Conservation (phyloP, 2,888 invertebrate genomes). For the Neuroscelio doddi region DNA sequence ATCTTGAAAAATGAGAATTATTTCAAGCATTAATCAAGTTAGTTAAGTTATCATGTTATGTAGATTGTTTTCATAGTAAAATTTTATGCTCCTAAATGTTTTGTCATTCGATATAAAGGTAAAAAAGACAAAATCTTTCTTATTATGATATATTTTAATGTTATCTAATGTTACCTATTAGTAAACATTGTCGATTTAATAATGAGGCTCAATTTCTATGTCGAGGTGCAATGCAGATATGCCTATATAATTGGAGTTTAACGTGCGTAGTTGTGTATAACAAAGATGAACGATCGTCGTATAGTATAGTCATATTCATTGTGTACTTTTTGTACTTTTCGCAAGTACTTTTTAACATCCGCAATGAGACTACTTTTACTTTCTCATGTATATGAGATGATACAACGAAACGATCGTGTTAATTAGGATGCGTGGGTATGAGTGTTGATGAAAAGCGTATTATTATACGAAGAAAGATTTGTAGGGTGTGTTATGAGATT, state of each 20-base stretch:
- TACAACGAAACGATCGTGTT: conserved; percentile 36
- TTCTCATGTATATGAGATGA: conserved; percentile 27
- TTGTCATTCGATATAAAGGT: no score
- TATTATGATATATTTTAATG: no score
- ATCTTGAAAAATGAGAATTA: no score
- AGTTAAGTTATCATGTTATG: no score
- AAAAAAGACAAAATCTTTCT: no score
- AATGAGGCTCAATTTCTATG: background rate
- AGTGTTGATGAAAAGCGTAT: conserved; percentile 19
- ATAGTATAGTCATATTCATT: conserved; percentile 36
- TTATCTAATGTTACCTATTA: no score
- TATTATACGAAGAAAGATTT: conserved; percentile 1
- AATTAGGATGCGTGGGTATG: conserved; percentile 23
- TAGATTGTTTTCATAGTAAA: no score
- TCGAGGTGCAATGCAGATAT: conserved; percentile 20
- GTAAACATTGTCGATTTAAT: background rate
- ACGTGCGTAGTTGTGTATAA: conserved; percentile 7
- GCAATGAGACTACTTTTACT: conserved; percentile 15
- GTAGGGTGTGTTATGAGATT: conserved; percentile 26
- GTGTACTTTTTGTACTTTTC: conserved; percentile 45
- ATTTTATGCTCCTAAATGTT: no score
- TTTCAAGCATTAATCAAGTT: no score
- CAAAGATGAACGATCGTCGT: conserved; percentile 43
- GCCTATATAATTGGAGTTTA: conserved; percentile 10
- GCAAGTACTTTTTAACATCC: conserved; percentile 34